These are phyloP conservation scores for Crambe crambe DNA, from an alignment of 37 sponge, comb jelly and placozoan genomes.

Conservation along the genomic window DNA sequence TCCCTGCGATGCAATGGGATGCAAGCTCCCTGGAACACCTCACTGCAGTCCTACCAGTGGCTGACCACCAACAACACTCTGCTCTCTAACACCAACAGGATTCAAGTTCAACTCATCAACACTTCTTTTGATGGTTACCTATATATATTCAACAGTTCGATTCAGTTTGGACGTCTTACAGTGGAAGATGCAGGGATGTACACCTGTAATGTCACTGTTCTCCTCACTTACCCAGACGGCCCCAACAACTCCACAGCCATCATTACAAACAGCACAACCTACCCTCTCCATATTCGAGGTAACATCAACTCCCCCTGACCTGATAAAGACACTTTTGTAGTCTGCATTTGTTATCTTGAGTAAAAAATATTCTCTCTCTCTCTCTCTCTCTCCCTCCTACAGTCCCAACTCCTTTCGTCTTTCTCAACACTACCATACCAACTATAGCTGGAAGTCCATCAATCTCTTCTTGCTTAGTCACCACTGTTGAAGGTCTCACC, in stretches of 20 bases:
- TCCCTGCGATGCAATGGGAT: constrained; percentile 6
- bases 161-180: not conserved
- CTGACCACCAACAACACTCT: not conserved
- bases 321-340: no score
- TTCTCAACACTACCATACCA: not conserved
- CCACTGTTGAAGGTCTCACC: not conserved
- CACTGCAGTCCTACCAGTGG: constrained; percentile 1
- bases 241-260: constrained; percentile 23
- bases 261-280: constrained; percentile 4
- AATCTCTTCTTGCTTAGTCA: not conserved
- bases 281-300: not conserved
- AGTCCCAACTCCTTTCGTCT: not conserved
- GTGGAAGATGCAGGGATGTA: not conserved
- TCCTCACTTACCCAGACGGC: constrained; percentile 17
- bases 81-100: not conserved
- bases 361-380: not conserved
- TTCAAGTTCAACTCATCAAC: not conserved
- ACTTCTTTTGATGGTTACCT: not conserved
- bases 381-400: not conserved
- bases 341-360: not conserved
- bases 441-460: not conserved
- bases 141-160: constrained; percentile 29
- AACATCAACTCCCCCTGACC: not conserved
- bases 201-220: constrained; percentile 9
- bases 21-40: constrained; percentile 4